Evolutionary conservation across 2,888 invertebrate species (phyloP).

Genomic region (Drosophila kanekoi): DNA sequence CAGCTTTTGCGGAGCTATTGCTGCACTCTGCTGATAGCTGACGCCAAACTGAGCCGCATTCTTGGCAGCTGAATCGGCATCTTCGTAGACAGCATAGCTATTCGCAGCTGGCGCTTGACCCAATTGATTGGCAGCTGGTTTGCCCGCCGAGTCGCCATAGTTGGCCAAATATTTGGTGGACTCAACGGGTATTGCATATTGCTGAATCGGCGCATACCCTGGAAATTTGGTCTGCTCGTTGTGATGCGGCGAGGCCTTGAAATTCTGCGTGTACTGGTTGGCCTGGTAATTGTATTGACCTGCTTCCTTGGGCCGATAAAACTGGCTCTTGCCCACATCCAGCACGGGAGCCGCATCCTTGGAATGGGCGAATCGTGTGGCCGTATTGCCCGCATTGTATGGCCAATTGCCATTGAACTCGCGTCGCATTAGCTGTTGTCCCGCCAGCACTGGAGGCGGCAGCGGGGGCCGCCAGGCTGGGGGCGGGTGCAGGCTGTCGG

Average conservation of each 20-base stretch:
- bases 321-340: slow-evolving; percentile 70
- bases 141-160: slow-evolving; percentile 34
- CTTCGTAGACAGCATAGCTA: slow-evolving; percentile 79
- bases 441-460: slow-evolving; percentile 45
- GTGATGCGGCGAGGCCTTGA: slow-evolving; percentile 81
- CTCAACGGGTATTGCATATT: slow-evolving; percentile 71
- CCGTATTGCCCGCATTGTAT: slow-evolving; percentile 61
- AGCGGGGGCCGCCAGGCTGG: slow-evolving; percentile 37
- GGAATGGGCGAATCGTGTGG: slow-evolving; percentile 59
- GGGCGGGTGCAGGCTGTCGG: slow-evolving; percentile 58
- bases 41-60: slow-evolving; percentile 25
- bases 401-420: slow-evolving; percentile 60
- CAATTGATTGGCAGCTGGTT: slow-evolving; percentile 37
- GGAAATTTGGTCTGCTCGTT: slow-evolving; percentile 53
- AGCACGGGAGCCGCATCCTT: slow-evolving; percentile 67
- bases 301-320: slow-evolving; percentile 49
- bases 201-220: slow-evolving; percentile 57
- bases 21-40: slow-evolving; percentile 41
- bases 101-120: slow-evolving; percentile 29
- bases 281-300: slow-evolving; percentile 53
- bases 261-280: slow-evolving; percentile 71
- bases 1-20: slow-evolving; percentile 21
- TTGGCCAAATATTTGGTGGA: slow-evolving; percentile 19
- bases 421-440: slow-evolving; percentile 68
- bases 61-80: slow-evolving; percentile 60